Conservation (phyloP, 2,113 vertebrate species). For the Melanerpes aurifrons region DNA sequence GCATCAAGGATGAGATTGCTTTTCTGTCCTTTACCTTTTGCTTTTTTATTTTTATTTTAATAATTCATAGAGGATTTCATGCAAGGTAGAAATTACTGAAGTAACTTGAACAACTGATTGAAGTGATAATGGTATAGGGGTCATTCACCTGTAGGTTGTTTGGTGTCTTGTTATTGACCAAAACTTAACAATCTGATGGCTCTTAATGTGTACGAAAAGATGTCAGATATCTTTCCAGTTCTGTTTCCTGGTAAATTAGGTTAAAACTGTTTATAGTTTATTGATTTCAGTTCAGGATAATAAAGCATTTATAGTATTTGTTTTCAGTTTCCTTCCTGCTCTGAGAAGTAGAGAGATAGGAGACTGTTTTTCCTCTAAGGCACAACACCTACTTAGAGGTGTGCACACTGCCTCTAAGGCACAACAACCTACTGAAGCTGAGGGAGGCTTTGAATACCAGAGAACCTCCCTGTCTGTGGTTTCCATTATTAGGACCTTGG, state of each 20-base stretch:
- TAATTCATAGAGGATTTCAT: neutral
- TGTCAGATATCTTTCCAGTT: conserved; percentile 10
- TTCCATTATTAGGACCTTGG: neutral
- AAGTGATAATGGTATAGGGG: neutral
- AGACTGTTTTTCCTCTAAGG: neutral
- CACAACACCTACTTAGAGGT: neutral
- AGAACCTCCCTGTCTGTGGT: neutral
- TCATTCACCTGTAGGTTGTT: neutral
- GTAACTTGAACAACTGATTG: neutral
- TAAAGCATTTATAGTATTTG: conserved; percentile 32
- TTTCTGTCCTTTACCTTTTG: neutral
- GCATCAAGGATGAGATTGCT: neutral
- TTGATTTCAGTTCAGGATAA: conserved; percentile 45
- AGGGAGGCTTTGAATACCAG: neutral
- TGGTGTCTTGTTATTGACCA: neutral
- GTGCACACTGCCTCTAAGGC: neutral
- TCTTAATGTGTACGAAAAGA: conserved; percentile 47
- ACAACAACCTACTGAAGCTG: neutral
- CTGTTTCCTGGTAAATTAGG: conserved; percentile 42
- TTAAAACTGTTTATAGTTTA: conserved; percentile 28
- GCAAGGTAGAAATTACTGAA: neutral
- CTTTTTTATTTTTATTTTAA: neutral
- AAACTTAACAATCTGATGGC: neutral
- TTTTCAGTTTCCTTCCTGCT: conserved; percentile 52
- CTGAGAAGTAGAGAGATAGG: neutral